Conservation (phyloP, 2,113 vertebrate genomes). For the Mormoops blainvillei region DNA sequence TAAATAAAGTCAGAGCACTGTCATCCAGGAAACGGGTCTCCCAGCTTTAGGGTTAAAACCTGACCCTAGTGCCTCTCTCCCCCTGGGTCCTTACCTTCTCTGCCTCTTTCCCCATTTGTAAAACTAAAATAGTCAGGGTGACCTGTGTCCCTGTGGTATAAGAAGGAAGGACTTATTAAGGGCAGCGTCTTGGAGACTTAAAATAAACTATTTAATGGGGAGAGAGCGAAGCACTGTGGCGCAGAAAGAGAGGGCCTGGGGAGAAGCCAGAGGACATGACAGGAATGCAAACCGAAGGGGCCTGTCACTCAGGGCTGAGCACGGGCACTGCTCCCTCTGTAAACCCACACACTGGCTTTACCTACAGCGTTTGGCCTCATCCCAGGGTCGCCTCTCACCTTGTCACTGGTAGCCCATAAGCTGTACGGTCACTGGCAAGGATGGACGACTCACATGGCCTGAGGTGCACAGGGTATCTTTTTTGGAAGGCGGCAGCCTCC, state of each 20-base stretch:
- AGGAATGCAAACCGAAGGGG: background rate
- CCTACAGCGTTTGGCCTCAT: background rate
- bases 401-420: background rate
- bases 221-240: background rate
- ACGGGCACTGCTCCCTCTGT: background rate
- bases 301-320: background rate
- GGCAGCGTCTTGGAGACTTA: conserved; percentile 11
- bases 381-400: background rate
- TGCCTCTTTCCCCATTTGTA: background rate
- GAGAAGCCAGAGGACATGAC: conserved; percentile 19
- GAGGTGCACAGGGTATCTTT: background rate
- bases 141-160: background rate
- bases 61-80: background rate
- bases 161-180: conserved; percentile 45
- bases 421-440: background rate
- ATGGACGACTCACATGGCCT: background rate
- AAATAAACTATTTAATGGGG: conserved; percentile 30
- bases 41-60: background rate
- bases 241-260: background rate
- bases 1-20: background rate
- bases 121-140: background rate
- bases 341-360: background rate
- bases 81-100: background rate
- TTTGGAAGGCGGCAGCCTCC: background rate
- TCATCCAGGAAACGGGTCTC: background rate